Conservation (phyloP, 2,797 vertebrate species). For the Menidia menidia region DNA sequence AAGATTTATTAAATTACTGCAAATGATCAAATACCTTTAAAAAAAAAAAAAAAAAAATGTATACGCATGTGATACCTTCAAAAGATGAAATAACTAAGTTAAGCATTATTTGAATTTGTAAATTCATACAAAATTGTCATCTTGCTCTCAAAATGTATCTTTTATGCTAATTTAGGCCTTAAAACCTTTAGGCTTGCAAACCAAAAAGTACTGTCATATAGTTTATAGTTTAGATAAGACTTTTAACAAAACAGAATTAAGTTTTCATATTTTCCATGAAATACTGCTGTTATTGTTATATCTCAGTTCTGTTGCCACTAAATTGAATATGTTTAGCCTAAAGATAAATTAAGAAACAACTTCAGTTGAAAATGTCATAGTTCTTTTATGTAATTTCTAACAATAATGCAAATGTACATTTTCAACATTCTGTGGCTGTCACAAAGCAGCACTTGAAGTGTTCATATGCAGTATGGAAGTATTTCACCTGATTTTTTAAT, state of each 20-base stretch:
- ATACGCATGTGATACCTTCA: not conserved
- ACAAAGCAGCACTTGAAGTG: no score
- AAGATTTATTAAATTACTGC: not conserved
- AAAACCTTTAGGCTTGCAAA: not conserved
- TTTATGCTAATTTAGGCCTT: not conserved
- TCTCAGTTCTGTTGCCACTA: not conserved
- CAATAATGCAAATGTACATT: no score
- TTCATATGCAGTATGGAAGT: no score
- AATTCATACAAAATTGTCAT: not conserved
- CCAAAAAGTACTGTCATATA: no score
- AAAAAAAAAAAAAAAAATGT: no score
- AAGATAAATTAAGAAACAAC: no score
- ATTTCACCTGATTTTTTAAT: no score
- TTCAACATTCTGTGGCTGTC: no score
- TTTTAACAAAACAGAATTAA: not conserved
- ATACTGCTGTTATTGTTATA: not conserved
- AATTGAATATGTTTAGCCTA: not conserved
- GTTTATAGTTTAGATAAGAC: not conserved
- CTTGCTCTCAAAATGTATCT: not conserved
- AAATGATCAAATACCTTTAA: not conserved
- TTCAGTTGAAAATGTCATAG: no score
- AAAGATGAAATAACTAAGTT: not conserved
- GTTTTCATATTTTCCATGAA: slow-evolving; percentile 2
- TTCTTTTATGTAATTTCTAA: no score
- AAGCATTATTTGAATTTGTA: not conserved